Evolutionary conservation across 2,888 invertebrate species (phyloP).

Genomic region (Apomyelois bistriatella): DNA sequence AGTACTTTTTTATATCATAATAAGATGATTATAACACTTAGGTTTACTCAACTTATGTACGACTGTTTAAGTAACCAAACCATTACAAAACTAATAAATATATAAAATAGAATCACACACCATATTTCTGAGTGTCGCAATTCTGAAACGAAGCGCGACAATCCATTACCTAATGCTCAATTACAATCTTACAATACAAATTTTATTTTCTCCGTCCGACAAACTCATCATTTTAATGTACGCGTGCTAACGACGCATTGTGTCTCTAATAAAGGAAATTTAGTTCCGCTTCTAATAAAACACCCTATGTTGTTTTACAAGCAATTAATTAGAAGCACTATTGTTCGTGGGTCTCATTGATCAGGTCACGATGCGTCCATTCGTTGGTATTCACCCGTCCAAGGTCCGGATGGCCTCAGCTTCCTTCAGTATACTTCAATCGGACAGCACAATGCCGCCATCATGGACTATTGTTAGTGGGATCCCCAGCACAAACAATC

Average conservation of each 20-base stretch:
- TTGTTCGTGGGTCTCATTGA: slow-evolving; percentile 28
- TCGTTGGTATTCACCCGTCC: slow-evolving; percentile 54
- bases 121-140: not conserved
- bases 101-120: not conserved
- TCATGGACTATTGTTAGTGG: slow-evolving; percentile 53
- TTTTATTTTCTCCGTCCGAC: slow-evolving; percentile 3
- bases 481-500: slow-evolving; percentile 43
- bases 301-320: slow-evolving; percentile 35
- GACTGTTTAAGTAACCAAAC: not conserved
- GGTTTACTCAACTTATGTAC: too few species aligned
- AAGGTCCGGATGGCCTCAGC: slow-evolving; percentile 65
- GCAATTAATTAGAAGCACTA: slow-evolving; percentile 29
- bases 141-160: not conserved
- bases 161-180: slow-evolving; percentile 4
- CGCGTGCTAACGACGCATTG: slow-evolving; percentile 42
- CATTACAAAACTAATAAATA: not conserved
- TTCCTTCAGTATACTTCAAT: slow-evolving; percentile 62
- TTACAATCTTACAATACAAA: slow-evolving; percentile 1
- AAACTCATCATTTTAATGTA: not conserved
- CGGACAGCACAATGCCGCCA: slow-evolving; percentile 69
- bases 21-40: too few species aligned
- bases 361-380: slow-evolving; percentile 28
- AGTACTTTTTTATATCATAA: too few species aligned
- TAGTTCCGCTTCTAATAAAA: slow-evolving; percentile 58
- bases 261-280: slow-evolving; percentile 39